Conservation (phyloP, 2,113 vertebrate species). For the Rhegmatorhina hoffmannsi region DNA sequence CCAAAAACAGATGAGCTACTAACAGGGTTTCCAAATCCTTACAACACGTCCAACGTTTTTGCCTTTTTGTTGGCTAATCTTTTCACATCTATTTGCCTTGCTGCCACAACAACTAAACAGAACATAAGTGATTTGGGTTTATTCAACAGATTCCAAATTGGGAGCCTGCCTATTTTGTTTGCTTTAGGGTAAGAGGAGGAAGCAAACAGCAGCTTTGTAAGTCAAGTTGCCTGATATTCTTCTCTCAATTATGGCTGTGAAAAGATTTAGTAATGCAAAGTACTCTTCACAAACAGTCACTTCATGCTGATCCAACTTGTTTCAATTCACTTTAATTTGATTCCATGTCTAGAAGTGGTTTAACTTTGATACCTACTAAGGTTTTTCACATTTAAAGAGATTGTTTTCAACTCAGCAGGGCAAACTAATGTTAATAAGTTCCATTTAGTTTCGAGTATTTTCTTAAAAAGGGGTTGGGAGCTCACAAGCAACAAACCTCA, state of each 20-base stretch:
- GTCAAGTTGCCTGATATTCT: slow-evolving; percentile 24
- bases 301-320: not conserved
- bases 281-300: slow-evolving; percentile 16
- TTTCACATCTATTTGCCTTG: slow-evolving; percentile 64
- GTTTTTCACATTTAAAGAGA: not conserved
- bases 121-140: slow-evolving; percentile 52
- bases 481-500: not conserved
- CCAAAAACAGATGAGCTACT: not conserved
- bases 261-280: slow-evolving; percentile 51
- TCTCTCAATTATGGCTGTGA: slow-evolving; percentile 56
- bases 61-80: slow-evolving; percentile 60
- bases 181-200: slow-evolving; percentile 53
- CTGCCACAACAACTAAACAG: slow-evolving; percentile 60
- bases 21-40: not conserved
- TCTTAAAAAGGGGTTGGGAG: not conserved
- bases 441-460: slow-evolving; percentile 16
- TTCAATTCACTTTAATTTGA: not conserved
- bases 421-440: not conserved
- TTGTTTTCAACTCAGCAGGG: slow-evolving; percentile 5
- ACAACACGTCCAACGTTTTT: not conserved
- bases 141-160: slow-evolving; percentile 51
- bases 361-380: slow-evolving; percentile 4
- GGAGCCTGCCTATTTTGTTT: slow-evolving; percentile 65
- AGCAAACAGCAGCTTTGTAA: slow-evolving; percentile 51
- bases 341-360: not conserved